Conservation (phyloP, 2,888 invertebrate genomes). For the Scaptodrosophila latifasciaeformis region DNA sequence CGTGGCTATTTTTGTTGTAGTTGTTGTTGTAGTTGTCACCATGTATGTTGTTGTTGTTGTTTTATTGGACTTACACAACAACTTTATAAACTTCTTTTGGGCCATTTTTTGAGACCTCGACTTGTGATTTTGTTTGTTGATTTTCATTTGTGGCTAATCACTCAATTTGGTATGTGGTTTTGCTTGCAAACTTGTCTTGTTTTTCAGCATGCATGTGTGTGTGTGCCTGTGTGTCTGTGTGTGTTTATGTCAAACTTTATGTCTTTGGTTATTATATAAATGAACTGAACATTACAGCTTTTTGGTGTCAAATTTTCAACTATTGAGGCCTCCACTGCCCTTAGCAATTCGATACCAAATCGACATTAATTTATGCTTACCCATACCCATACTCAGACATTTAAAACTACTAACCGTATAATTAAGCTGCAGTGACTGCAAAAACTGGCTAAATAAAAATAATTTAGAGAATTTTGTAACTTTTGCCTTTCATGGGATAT, state of each 20-base stretch:
- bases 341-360: conserved; percentile 34
- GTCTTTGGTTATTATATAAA: not conserved
- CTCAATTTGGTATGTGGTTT: conserved; percentile 33
- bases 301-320: conserved; percentile 15
- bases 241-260: not conserved
- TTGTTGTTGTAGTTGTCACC: conserved; percentile 14
- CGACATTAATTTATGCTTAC: conserved; percentile 32
- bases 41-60: conserved; percentile 12
- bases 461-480: conserved; percentile 38
- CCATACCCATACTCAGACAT: conserved; percentile 4
- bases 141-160: conserved; percentile 39
- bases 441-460: conserved; percentile 34
- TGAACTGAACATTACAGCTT: conserved; percentile 20
- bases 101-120: not conserved
- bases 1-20: conserved; percentile 12
- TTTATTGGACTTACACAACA: conserved; percentile 35
- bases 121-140: conserved; percentile 14
- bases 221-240: not conserved
- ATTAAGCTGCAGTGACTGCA: conserved; percentile 59
- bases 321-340: not conserved
- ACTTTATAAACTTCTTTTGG: conserved; percentile 2
- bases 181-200: not conserved
- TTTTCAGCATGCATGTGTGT: too few species aligned
- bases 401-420: conserved; percentile 36
- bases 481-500: conserved; percentile 31